Conservation (phyloP, 2,888 invertebrate species). For the Drosophila pegasa region DNA sequence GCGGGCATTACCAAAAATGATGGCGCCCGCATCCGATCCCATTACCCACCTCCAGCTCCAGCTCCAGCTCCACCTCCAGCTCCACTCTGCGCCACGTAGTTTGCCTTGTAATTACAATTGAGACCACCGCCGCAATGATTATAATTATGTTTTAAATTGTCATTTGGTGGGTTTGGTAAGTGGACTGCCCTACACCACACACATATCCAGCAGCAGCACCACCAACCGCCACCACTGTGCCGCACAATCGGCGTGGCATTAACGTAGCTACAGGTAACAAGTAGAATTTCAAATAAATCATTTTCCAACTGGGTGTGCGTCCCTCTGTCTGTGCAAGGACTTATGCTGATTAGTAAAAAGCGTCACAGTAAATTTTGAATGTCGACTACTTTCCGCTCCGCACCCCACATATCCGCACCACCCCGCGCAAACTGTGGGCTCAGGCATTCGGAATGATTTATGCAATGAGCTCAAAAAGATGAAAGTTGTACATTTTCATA, state of each 20-base stretch:
- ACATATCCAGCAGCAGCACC: background rate
- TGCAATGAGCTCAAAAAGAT: constrained; percentile 80
- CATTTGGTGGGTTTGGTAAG: constrained; percentile 45
- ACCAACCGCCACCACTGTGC: background rate
- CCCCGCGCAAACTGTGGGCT: constrained; percentile 34
- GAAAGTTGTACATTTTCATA: constrained; percentile 82
- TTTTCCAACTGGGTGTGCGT: constrained; percentile 39
- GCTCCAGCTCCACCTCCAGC: no score
- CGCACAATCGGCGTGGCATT: constrained; percentile 41
- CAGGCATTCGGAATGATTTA: constrained; percentile 79
- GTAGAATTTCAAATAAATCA: constrained; percentile 71
- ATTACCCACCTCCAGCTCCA: constrained; percentile 4
- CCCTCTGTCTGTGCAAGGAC: constrained; percentile 55
- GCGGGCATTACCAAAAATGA: constrained; percentile 69
- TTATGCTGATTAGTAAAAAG: constrained; percentile 80
- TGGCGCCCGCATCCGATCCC: constrained; percentile 30
- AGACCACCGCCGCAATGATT: constrained; percentile 74
- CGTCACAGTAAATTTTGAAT: constrained; percentile 75
- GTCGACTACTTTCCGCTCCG: constrained; percentile 14
- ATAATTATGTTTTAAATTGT: constrained; percentile 80
- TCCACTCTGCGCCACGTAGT: constrained; percentile 49
- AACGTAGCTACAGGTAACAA: constrained; percentile 75
- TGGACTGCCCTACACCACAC: constrained; percentile 9
- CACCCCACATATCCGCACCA: no score
- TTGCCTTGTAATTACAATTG: constrained; percentile 76